Evolutionary conservation across 2,113 vertebrate genomes (phyloP).

Genomic region (Chlorocebus sabaeus): DNA sequence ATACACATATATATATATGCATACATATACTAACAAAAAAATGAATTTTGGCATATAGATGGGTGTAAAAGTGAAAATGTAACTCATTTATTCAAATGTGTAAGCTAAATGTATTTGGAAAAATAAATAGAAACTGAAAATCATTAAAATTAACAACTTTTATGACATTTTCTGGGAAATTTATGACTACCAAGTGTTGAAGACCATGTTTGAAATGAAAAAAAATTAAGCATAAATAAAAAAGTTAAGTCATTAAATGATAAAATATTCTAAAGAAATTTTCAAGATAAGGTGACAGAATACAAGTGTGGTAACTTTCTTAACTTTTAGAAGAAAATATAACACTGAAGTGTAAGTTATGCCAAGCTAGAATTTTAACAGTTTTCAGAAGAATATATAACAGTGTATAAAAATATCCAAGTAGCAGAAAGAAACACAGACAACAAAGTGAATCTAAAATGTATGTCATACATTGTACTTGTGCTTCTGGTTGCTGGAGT

Average conservation of each 20-base stretch:
- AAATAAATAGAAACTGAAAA: background rate
- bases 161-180: background rate
- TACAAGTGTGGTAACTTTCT: background rate
- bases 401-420: background rate
- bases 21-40: background rate
- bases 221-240: background rate
- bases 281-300: background rate
- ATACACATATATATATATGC: background rate
- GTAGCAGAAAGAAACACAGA: background rate
- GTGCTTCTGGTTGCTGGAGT: background rate
- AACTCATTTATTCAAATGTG: background rate
- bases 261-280: background rate
- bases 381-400: background rate
- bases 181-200: background rate
- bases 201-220: background rate
- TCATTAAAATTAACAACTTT: background rate
- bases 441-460: background rate
- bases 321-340: background rate
- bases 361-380: background rate
- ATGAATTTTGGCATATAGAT: background rate
- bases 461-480: background rate
- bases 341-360: background rate
- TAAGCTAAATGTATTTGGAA: background rate
- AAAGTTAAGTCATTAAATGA: background rate
- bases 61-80: background rate